Base-by-base conservation (phyloP, 37 sponge, comb jelly and placozoan genomes). In the Aplysina aerophoba region DNA sequence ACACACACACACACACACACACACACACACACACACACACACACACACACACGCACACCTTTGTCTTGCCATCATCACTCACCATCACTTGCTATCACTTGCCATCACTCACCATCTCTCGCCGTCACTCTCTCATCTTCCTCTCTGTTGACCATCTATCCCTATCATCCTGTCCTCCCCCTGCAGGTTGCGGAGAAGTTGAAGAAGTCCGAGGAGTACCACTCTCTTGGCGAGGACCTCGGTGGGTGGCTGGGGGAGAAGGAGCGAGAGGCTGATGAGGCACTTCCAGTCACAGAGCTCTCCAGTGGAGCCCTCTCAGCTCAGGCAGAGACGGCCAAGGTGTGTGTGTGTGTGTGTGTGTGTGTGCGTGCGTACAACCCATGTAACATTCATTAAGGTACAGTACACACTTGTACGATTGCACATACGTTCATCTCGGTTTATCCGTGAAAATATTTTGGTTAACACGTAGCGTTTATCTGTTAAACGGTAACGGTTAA, bases 271-370 rank as follows among this genome's bases (percentile, higher is more conserved):
- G 61, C 65, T 41, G 89, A 88, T 16, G 79, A 65, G 16, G 50
- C 78, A 4, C 79, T 92, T n/a, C 55, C 55, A 36, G 60, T 92
- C 15, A 61, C 27, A 20, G 89, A 88, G 25, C 89, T 89, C 36
- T 73, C 63, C 58, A 73, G 85, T 59, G 24, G 38, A 0, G 61
- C 39, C 39, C 64, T 92, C 22, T 63, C 79, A 55, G 13, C 57
- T 17, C 85, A 92, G 69, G 77, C 33, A 34, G 33, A 64, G 50
- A 82, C 61, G 63, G 85, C 85, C 34, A 62, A 92, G 92, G 92
- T 92, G 24, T 27, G 82, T 38, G n/a, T 27, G 73, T 27, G 5
- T 13, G 34, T 73, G 12, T 35, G 31, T 73, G 37, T 73, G 31
- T 73, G 73, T 34, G 73, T 34, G 36, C 12, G 73, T 35, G 31